Percentiles rank a stretch among this genome's conserved stretches.
Evolutionary conservation across 2,113 vertebrate genomes (phyloP).

Genomic region (Chloebia gouldiae): DNA sequence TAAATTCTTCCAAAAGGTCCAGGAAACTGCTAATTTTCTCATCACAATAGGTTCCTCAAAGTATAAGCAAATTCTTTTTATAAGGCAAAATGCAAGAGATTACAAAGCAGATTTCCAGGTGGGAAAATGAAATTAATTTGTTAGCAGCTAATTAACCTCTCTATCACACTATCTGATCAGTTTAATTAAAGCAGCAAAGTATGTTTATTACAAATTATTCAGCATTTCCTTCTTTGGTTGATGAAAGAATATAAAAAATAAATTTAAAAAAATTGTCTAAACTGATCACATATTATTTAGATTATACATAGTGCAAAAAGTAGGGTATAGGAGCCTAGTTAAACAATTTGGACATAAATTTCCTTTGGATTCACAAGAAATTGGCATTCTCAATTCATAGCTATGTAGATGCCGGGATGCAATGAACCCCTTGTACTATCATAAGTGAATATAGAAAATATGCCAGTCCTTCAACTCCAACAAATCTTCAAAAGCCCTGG

Average conservation of each 20-base stretch:
- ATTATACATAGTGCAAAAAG: neutral
- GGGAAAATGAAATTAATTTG: conserved; percentile 59
- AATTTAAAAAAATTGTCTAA: neutral
- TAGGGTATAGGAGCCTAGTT: neutral
- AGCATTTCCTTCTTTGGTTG: neutral
- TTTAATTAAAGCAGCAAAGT: conserved; percentile 30
- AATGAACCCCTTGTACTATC: neutral
- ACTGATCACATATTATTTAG: neutral
- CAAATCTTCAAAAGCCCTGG: neutral
- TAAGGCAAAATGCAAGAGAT: conserved; percentile 30
- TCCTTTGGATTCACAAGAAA: neutral
- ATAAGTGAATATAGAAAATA: neutral
- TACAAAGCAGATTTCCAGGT: conserved; percentile 64
- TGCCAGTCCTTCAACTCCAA: neutral
- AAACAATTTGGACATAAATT: neutral
- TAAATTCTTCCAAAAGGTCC: neutral
- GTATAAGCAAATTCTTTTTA: conserved; percentile 10
- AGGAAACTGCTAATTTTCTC: conserved; percentile 37
- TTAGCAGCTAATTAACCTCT: conserved; percentile 72
- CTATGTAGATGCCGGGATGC: neutral
- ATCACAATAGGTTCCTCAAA: conserved; percentile 22
- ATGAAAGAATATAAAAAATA: neutral
- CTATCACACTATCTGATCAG: conserved; percentile 19
- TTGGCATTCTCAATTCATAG: neutral
- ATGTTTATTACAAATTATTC: neutral